Evolutionary conservation across 2,888 invertebrate genomes (phyloP).

Genomic region (Parnassius apollo): DNA sequence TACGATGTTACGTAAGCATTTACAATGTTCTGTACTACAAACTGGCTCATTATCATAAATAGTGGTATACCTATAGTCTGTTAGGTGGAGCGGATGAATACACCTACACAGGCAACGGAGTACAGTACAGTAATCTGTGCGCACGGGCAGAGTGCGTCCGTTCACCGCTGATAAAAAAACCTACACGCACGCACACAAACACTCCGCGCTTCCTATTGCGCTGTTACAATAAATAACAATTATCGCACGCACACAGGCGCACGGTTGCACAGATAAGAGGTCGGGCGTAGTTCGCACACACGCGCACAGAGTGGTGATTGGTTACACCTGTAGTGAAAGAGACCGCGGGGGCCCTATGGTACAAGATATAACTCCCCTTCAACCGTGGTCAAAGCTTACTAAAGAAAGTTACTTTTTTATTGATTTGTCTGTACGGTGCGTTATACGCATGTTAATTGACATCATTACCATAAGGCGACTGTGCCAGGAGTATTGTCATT

Average conservation of each 20-base stretch:
- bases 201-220: constrained; percentile 54
- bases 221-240: constrained; percentile 55
- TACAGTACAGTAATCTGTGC: constrained; percentile 52
- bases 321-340: constrained; percentile 32
- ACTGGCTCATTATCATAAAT: background rate
- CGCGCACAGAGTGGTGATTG: constrained; percentile 31
- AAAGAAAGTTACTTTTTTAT: too few relatives aligned
- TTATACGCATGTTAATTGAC: too few relatives aligned
- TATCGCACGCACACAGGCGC: constrained; percentile 51
- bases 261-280: constrained; percentile 34
- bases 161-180: constrained; percentile 65
- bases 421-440: too few relatives aligned
- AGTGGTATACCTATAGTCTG: constrained; percentile 1
- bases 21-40: background rate
- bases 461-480: too few relatives aligned
- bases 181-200: constrained; percentile 49
- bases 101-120: constrained; percentile 57
- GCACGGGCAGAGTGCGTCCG: constrained; percentile 64
- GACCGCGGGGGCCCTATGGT: constrained; percentile 3
- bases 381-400: background rate
- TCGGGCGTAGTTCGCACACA: constrained; percentile 27
- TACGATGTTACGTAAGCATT: background rate
- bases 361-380: constrained; percentile 28
- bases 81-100: constrained; percentile 60
- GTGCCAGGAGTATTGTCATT: too few relatives aligned